phyloP scores from a whole-genome alignment of 2,888 invertebrate genomes.

The Desoria tigrina region DNA sequence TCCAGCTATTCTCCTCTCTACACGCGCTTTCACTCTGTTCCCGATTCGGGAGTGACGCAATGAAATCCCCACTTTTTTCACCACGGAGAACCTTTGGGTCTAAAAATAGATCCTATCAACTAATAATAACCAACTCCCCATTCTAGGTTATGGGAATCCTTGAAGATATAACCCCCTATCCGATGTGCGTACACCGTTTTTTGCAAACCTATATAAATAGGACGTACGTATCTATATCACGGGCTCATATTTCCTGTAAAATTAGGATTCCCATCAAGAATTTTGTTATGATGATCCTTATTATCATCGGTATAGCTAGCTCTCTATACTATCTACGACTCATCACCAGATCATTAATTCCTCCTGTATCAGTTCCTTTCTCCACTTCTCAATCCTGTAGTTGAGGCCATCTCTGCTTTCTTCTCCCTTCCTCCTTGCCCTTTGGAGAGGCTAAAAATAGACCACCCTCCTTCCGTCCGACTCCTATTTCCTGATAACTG shows the following conservation, averaged over 20 bases:
- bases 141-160: neutral
- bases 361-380: too few species aligned
- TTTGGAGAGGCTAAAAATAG: too few species aligned
- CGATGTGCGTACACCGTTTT: conserved; percentile 14
- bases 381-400: too few species aligned
- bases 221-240: neutral
- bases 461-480: too few species aligned
- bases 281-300: too few species aligned
- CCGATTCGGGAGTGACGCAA: conserved; percentile 40
- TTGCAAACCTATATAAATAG: neutral
- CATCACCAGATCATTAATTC: too few species aligned
- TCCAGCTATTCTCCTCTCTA: neutral
- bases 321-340: too few species aligned
- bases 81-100: conserved; percentile 33
- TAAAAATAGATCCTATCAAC: conserved; percentile 42
- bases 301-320: too few species aligned
- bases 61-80: conserved; percentile 43
- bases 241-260: neutral
- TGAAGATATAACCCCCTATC: neutral
- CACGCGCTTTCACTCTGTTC: conserved; percentile 32
- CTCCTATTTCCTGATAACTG: too few species aligned
- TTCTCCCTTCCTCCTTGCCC: too few species aligned
- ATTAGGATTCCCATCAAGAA: neutral
- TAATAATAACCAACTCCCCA: conserved; percentile 35
- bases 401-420: too few species aligned